Percentiles rank a stretch among this genome's conserved stretches.
phyloP scores from a whole-genome alignment of 2,888 invertebrate species.

The Ophraella communa region DNA sequence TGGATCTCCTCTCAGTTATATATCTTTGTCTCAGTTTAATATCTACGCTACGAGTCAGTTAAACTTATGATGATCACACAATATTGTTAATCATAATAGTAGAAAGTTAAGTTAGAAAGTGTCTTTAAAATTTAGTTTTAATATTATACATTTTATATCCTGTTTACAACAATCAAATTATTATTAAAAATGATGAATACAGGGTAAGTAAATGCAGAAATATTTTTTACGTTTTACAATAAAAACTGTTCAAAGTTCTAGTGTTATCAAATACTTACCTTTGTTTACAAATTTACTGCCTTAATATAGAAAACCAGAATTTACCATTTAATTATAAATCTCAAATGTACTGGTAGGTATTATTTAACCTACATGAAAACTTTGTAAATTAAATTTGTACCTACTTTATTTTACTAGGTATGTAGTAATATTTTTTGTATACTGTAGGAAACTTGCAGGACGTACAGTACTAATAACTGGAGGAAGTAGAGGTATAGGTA shows the following conservation, averaged over 20 bases:
- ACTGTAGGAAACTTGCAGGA: conserved; percentile 81
- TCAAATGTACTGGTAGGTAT: no score
- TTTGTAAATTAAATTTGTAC: no score
- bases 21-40: no score
- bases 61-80: no score
- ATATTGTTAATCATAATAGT: no score
- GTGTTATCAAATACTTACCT: not conserved
- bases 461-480: conserved; percentile 94
- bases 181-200: conserved; percentile 40
- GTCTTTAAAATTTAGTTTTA: not conserved
- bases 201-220: conserved; percentile 33
- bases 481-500: conserved; percentile 95
- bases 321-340: no score
- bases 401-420: no score
- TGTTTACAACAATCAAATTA: not conserved
- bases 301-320: not conserved
- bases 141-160: not conserved
- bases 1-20: no score
- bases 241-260: not conserved
- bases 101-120: no score
- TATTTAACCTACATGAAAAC: no score
- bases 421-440: no score
- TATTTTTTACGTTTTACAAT: not conserved
- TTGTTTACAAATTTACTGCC: not conserved
- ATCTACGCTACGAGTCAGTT: no score